Percentiles rank a stretch among this genome's conserved stretches.
These are phyloP conservation scores for Squalus acanthias DNA, from an alignment of 2,797 vertebrate species.

Conservation along the genomic window DNA sequence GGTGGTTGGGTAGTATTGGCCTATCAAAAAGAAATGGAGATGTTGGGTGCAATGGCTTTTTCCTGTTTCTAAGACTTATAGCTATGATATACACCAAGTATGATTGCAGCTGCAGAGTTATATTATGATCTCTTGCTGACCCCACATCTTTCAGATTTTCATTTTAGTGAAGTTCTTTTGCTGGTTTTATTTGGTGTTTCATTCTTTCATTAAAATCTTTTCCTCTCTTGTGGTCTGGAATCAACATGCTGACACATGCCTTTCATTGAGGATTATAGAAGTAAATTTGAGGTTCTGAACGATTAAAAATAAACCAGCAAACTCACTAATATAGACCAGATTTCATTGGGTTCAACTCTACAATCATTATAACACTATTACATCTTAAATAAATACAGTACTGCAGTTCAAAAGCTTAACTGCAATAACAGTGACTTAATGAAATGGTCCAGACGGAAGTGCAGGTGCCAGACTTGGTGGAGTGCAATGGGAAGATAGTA, in stretches of 20 bases:
- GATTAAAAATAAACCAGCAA: conserved; percentile 17
- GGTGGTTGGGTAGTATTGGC: neutral
- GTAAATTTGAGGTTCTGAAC: neutral
- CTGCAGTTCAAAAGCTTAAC: neutral
- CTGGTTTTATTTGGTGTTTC: conserved; percentile 19
- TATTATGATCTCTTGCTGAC: neutral
- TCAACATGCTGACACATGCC: neutral
- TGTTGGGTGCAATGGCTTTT: neutral
- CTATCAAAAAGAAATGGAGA: neutral
- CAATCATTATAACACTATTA: neutral
- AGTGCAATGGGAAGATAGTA: neutral
- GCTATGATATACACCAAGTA: neutral
- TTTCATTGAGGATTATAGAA: conserved; percentile 1
- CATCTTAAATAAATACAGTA: conserved; percentile 5
- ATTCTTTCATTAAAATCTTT: neutral
- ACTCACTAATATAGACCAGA: conserved; percentile 13
- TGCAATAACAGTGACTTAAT: neutral
- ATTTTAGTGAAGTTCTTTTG: neutral
- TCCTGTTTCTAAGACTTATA: neutral
- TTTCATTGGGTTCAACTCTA: neutral
- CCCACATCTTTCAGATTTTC: conserved; percentile 20
- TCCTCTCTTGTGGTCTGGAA: neutral
- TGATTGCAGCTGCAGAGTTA: neutral
- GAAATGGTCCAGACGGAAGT: neutral
- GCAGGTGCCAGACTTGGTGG: neutral